A percentile compares a stretch with the other conserved stretches of the same genome.
Conservation (phyloP, 1,140 invertebrate genomes). For the Trypoxylus dichotomus region DNA sequence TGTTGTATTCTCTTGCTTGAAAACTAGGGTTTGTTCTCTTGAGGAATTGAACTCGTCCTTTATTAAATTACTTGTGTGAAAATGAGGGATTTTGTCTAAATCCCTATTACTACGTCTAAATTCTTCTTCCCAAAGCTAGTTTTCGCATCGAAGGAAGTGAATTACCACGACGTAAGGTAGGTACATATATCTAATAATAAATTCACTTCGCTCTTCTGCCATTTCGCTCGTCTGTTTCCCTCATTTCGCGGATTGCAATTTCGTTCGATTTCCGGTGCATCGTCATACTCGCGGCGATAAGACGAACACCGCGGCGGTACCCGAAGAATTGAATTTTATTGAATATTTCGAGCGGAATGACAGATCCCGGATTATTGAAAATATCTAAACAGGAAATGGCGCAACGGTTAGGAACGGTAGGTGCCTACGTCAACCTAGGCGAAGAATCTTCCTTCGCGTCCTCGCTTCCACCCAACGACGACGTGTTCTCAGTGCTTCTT, state of each 20-base stretch:
- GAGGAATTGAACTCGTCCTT: too few relatives aligned
- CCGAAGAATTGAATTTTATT: neutral
- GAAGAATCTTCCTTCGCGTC: neutral
- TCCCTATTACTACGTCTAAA: too few relatives aligned
- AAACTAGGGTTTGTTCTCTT: too few relatives aligned
- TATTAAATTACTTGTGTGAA: too few relatives aligned
- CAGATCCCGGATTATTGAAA: neutral
- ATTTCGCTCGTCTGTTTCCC: neutral
- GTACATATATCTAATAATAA: too few relatives aligned
- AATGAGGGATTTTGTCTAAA: too few relatives aligned
- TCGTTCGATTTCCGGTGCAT: neutral
- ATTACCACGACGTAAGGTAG: too few relatives aligned
- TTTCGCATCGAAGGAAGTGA: too few relatives aligned
- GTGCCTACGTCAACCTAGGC: neutral
- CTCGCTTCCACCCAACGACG: neutral
- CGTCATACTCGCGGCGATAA: neutral
- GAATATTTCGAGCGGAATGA: neutral
- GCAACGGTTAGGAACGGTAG: neutral
- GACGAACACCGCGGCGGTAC: neutral
- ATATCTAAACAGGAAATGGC: conserved; percentile 2
- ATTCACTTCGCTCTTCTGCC: too few relatives aligned
- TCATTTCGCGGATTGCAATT: neutral
- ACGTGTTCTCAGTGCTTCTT: neutral
- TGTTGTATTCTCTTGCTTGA: too few relatives aligned
- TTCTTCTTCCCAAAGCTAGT: too few relatives aligned